Conservation (phyloP, 2,888 invertebrate species). For the Mythimna pallens region DNA sequence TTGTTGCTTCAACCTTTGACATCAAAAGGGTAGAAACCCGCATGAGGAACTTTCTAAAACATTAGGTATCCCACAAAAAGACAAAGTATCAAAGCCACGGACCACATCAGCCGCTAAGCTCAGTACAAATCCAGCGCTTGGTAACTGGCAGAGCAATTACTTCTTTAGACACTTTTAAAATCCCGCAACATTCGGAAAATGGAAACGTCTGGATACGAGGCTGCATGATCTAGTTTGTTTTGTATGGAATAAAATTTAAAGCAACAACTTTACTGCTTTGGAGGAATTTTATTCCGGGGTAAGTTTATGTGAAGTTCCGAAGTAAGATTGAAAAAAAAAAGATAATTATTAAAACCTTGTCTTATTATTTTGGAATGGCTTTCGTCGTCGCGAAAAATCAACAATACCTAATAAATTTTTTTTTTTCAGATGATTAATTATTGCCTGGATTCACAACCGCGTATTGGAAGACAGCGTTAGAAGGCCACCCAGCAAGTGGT, state of each 20-base stretch:
- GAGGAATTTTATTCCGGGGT: background rate
- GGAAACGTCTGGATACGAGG: constrained; percentile 76
- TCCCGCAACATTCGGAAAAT: constrained; percentile 83
- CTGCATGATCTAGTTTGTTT: constrained; percentile 53
- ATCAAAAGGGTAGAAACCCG: background rate
- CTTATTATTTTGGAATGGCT: no score
- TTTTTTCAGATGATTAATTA: no score
- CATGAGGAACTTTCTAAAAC: constrained; percentile 5
- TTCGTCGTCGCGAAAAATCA: no score
- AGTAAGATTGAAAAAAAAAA: no score
- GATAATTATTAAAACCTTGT: no score
- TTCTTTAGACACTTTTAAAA: constrained; percentile 88
- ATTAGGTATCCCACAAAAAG: constrained; percentile 21
- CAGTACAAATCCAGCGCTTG: constrained; percentile 75
- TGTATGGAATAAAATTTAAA: constrained; percentile 41
- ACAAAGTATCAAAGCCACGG: constrained; percentile 48
- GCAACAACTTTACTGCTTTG: constrained; percentile 16
- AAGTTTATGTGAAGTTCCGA: background rate
- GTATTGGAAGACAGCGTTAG: no score
- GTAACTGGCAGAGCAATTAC: constrained; percentile 89
- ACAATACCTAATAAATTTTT: no score
- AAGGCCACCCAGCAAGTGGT: no score
- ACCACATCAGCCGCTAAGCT: constrained; percentile 71
- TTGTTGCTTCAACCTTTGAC: constrained; percentile 10
- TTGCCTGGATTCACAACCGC: no score